These are phyloP conservation scores for Pachyuromys duprasi DNA, from an alignment of 2,797 vertebrate genomes.

Conservation along the genomic window DNA sequence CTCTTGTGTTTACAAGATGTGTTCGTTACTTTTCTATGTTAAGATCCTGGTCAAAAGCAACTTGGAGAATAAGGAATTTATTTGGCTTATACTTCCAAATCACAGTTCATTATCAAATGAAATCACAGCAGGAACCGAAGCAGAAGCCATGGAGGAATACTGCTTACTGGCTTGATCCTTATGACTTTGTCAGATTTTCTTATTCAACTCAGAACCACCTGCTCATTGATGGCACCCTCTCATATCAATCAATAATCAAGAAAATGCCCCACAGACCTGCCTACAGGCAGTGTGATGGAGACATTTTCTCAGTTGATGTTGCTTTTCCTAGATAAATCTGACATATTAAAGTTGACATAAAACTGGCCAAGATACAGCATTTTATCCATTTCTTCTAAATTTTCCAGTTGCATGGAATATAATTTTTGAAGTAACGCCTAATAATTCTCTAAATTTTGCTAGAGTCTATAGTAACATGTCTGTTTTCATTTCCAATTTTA, in stretches of 20 bases:
- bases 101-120: background rate
- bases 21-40: background rate
- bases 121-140: background rate
- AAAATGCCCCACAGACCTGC: background rate
- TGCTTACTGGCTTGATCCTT: background rate
- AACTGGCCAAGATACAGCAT: background rate
- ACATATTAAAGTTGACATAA: background rate
- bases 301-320: background rate
- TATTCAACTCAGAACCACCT: background rate
- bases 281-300: too few species aligned
- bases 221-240: too few species aligned
- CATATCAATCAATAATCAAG: background rate
- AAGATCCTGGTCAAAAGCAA: background rate
- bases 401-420: background rate
- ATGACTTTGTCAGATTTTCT: background rate
- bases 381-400: background rate
- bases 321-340: background rate
- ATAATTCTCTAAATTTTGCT: background rate
- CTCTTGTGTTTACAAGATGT: background rate
- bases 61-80: background rate
- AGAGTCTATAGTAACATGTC: background rate
- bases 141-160: too few species aligned
- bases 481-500: background rate
- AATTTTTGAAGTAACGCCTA: background rate
- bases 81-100: background rate